Evolutionary conservation across 2,888 invertebrate species (phyloP), one percentile per base, ranked within the genome.

Genomic region (Melitaea athalia): DNA sequence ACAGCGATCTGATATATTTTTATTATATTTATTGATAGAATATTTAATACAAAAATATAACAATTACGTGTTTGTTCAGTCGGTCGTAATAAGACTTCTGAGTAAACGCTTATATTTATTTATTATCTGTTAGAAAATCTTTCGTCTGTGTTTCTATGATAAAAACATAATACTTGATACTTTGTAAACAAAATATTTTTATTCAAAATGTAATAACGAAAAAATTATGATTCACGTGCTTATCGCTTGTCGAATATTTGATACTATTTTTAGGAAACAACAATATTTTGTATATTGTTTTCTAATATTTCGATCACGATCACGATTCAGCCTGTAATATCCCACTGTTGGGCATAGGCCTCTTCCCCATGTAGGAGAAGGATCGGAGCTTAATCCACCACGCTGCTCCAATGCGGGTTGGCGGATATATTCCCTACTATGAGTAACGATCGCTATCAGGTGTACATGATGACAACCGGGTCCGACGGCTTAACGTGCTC

Each of bases 61-160:
- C 52, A 42, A 45, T 52, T 50, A 43, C 8, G 24, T 15, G 31
- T 52, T 53, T 65, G 52, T 43, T 52, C 60, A 53, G 50, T 60
- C 49, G 43, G 33, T 31, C 45, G 31, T 24, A 17, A 31, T 31
- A 12, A 45, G 12, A 17, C 33, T 47, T 7, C 43, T 60, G 31
- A 60, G 45, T 66, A 43, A 66, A 14, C 33, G 65, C 52, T 53
- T 33, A 60, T 60, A 60, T 60, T 66, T 66, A 38, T 45, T 45
- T 45, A 53, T 60, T 60, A 66, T 66, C 53, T 60, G 11, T 17
- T 50, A 52, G 24, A 43, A 53, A 31, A 45, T 53, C 43, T 53
- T 53, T 1, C 24, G 0, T 31, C 53, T 10, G n/a, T 47, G 45
- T 55, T 55, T 17, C n/a, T 60, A 15, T 65, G 24, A 55, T 67